Base-by-base conservation (phyloP, 2,888 invertebrate genomes). In the Drosophila merina region DNA sequence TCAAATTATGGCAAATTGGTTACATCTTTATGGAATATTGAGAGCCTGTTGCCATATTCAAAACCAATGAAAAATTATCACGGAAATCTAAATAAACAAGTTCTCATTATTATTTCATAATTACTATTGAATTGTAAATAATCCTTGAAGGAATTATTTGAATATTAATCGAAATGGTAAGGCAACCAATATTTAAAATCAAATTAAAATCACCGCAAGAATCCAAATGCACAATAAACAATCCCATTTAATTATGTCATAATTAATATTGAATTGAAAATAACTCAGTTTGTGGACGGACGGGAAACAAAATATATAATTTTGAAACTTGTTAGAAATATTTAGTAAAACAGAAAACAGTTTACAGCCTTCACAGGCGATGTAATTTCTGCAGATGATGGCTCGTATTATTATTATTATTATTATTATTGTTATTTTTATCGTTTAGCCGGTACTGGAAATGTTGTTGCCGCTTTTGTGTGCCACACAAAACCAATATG, bases 401-500 rank as follows among this genome's bases (percentile, higher is more conserved):
- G 5, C 36, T 36, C 5, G n/a, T 36, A 36, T 26, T 56, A 45
- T 25, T 31, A 52, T 36, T 38, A 36, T 55, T 70, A 51, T 51
- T 49, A 36, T 40, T 38, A 45, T 25, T 31, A 52, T 36, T 38
- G 31, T 55, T 70, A 51, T 51, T 49, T 30, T 40, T 38, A 26
- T 33, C 12, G 45, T 12, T 33, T 28, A 20, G 14, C 40, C 12
- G 40, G 14, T 3, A 12, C 3, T 20, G 14, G 20, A 9, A 8
- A 20, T 54, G 30, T 44, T 44, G 33, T 28, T 28, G 28, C 4
- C 6, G 28, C 28, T 28, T 28, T 28, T 28, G 28, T 48, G 26
- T 14, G 38, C 26, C 48, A 45, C 48, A 45, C 49, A 55, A 67
- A 70, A 45, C 52, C 50, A 71, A 71, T 71, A 71, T 63, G 63